A percentile compares a stretch with the other conserved stretches of the same genome.
These are phyloP conservation scores for Hypotaenidia okinawae DNA, from an alignment of 2,797 vertebrate genomes.

Conservation along the genomic window DNA sequence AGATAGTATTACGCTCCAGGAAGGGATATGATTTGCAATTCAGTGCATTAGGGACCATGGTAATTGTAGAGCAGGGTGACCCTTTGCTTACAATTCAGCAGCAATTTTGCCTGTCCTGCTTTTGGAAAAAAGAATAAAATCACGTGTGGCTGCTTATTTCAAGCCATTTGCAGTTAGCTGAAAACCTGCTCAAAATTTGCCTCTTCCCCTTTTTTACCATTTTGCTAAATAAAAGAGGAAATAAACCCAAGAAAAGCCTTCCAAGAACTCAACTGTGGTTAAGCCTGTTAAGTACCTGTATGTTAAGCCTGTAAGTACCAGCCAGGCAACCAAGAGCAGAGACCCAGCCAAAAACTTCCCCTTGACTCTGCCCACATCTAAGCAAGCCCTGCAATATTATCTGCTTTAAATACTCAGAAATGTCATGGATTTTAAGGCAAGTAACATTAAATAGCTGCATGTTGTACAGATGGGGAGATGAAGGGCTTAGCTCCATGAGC, in stretches of 20 bases:
- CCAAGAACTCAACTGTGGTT: background rate
- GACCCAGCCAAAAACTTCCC: background rate
- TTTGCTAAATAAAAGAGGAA: background rate
- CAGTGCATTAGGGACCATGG: background rate
- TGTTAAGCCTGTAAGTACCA: background rate
- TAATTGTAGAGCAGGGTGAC: slow-evolving; percentile 35
- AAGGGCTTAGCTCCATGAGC: background rate
- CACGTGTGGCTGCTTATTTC: background rate
- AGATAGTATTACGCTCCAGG: background rate
- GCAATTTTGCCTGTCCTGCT: background rate
- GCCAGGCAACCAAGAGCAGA: background rate
- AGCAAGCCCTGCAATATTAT: background rate
- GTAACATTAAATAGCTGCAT: background rate
- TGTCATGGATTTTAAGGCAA: background rate
- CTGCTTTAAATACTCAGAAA: background rate
- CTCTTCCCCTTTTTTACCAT: background rate
- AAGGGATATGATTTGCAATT: slow-evolving; percentile 27
- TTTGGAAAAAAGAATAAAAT: background rate
- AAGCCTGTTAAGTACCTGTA: background rate
- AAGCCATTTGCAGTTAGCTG: background rate
- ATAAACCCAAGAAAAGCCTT: background rate
- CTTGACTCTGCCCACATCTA: background rate
- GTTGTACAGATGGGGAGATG: background rate
- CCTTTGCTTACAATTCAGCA: background rate
- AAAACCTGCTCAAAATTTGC: background rate